These are phyloP conservation scores for Phania funesta DNA, from an alignment of 2,888 invertebrate species.

Conservation along the genomic window DNA sequence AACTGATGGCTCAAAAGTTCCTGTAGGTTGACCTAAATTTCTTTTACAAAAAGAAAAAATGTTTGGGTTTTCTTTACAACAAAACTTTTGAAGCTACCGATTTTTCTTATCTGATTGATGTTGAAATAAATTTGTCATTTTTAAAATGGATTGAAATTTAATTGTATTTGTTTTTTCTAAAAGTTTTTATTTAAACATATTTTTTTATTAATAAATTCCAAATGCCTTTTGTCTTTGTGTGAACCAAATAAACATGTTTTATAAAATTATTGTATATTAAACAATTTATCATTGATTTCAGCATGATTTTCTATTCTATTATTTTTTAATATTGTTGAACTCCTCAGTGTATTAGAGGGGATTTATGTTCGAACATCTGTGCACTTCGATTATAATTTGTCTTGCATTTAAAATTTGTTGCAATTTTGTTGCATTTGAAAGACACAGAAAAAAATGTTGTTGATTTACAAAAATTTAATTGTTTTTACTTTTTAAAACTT, in stretches of 20 bases:
- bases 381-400: constrained; percentile 42
- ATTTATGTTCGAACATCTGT: constrained; percentile 52
- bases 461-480: too few species aligned
- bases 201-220: not conserved
- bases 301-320: constrained; percentile 53
- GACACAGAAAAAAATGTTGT: not conserved
- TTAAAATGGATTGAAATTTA: constrained; percentile 60
- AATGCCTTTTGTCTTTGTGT: not conserved
- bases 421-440: constrained; percentile 3
- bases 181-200: not conserved
- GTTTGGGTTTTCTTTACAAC: not conserved
- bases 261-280: not conserved
- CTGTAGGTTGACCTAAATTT: too few species aligned
- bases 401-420: constrained; percentile 31
- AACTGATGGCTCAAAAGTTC: too few species aligned
- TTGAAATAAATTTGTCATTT: constrained; percentile 57
- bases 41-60: too few species aligned
- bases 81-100: not conserved
- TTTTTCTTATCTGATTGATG: not conserved
- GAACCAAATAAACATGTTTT: not conserved
- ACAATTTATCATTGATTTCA: constrained; percentile 63
- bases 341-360: not conserved
- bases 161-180: constrained; percentile 55
- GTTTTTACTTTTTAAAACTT: too few species aligned
- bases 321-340: constrained; percentile 42